These are phyloP conservation scores for Sebastes vulpes DNA, from an alignment of 2,797 vertebrate species.

Conservation along the genomic window DNA sequence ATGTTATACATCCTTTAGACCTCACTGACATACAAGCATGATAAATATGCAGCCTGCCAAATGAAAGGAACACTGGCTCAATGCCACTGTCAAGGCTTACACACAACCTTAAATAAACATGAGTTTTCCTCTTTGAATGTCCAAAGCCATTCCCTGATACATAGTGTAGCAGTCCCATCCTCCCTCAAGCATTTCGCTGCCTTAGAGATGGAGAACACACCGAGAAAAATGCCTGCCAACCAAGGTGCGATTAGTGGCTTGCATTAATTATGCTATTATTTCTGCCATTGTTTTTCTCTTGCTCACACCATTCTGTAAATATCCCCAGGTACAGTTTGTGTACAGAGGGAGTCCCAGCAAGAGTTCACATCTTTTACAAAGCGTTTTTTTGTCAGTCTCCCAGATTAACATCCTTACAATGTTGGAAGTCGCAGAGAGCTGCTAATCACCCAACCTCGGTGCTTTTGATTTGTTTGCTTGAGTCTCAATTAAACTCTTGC, in stretches of 20 bases:
- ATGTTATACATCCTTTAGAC: conserved; percentile 40
- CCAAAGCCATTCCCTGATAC: conserved; percentile 29
- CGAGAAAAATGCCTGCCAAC: conserved; percentile 39
- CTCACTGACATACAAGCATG: conserved; percentile 47
- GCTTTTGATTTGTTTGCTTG: conserved; percentile 81
- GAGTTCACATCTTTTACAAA: conserved; percentile 74
- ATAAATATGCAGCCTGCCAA: conserved; percentile 51
- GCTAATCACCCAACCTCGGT: conserved; percentile 70
- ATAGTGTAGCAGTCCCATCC: background rate
- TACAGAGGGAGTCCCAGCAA: conserved; percentile 68
- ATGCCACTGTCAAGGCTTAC: conserved; percentile 54
- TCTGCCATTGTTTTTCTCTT: conserved; percentile 25
- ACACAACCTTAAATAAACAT: conserved; percentile 63
- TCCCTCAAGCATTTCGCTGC: conserved; percentile 35
- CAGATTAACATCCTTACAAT: conserved; percentile 69
- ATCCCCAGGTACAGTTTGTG: conserved; percentile 49
- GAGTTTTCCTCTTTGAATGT: conserved; percentile 47
- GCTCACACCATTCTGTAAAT: conserved; percentile 52
- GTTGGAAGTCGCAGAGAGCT: conserved; percentile 67
- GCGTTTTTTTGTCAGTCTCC: conserved; percentile 74
- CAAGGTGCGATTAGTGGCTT: conserved; percentile 47
- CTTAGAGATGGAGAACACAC: conserved; percentile 29
- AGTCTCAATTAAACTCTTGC: conserved; percentile 80
- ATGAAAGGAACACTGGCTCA: conserved; percentile 51
- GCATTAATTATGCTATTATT: conserved; percentile 67